Conservation (phyloP, 2,113 vertebrate genomes). For the Balaeniceps rex region DNA sequence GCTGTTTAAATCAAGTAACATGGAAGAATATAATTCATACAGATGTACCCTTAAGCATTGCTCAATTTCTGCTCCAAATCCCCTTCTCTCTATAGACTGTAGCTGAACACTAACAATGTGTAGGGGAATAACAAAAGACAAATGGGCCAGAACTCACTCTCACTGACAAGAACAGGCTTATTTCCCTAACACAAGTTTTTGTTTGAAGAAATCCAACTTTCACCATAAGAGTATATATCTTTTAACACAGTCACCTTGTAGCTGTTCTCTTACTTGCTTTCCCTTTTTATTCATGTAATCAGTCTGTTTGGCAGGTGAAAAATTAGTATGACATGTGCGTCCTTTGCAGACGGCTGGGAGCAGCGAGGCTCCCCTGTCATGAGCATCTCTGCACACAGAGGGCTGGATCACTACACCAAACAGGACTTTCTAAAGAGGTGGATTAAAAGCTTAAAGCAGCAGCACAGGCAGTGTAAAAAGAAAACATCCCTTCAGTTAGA, state of each 20-base stretch:
- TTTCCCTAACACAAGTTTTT: background rate
- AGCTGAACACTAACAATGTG: background rate
- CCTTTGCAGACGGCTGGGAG: background rate
- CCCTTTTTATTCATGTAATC: background rate
- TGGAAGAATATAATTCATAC: background rate
- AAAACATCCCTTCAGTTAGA: background rate
- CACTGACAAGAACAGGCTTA: background rate
- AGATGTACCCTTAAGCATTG: accelerated
- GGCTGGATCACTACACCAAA: background rate
- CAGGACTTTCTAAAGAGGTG: background rate
- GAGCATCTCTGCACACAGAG: background rate
- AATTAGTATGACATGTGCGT: background rate
- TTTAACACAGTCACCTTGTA: background rate
- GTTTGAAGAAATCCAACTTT: background rate
- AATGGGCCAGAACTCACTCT: background rate
- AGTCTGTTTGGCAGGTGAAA: background rate
- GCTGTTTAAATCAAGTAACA: background rate
- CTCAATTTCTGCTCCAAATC: background rate
- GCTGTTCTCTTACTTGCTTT: background rate
- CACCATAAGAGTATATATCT: background rate
- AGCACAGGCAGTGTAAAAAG: background rate
- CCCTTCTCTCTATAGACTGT: background rate
- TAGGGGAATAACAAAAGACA: background rate
- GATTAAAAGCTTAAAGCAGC: background rate
- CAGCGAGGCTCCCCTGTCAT: background rate